Conservation (phyloP, 2,888 invertebrate species). For the Magallana nippona region DNA sequence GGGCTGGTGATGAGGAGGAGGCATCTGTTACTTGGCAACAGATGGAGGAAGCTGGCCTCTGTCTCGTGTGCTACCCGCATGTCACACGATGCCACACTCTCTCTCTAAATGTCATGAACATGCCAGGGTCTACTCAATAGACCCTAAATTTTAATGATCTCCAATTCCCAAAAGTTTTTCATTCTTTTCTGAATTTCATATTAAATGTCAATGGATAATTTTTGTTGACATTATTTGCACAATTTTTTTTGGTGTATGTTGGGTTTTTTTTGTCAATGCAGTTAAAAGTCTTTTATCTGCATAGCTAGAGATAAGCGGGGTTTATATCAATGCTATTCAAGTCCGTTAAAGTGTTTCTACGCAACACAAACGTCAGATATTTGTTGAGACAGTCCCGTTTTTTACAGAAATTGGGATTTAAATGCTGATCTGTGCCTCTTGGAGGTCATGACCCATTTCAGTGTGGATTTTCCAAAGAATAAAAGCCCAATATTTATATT, state of each 20-base stretch:
- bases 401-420: background rate
- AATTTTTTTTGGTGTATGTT: too few species aligned
- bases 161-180: too few species aligned
- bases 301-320: background rate
- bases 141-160: too few species aligned
- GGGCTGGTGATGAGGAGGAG: background rate
- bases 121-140: too few species aligned
- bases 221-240: too few species aligned
- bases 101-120: too few species aligned
- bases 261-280: background rate
- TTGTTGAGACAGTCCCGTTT: too few species aligned
- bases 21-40: slow-evolving; percentile 17
- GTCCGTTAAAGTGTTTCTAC: background rate
- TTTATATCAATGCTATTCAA: background rate
- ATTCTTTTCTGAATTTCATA: too few species aligned
- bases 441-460: slow-evolving; percentile 7
- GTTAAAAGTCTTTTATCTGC: background rate
- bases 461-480: slow-evolving; percentile 15
- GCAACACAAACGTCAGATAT: background rate
- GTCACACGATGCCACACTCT: background rate
- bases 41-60: background rate
- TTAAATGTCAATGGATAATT: too few species aligned
- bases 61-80: background rate
- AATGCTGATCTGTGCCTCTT: background rate
- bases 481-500: slow-evolving; percentile 24